These are phyloP conservation scores for Gymnorhina tibicen DNA, from an alignment of 2,113 vertebrate species.

Conservation along the genomic window DNA sequence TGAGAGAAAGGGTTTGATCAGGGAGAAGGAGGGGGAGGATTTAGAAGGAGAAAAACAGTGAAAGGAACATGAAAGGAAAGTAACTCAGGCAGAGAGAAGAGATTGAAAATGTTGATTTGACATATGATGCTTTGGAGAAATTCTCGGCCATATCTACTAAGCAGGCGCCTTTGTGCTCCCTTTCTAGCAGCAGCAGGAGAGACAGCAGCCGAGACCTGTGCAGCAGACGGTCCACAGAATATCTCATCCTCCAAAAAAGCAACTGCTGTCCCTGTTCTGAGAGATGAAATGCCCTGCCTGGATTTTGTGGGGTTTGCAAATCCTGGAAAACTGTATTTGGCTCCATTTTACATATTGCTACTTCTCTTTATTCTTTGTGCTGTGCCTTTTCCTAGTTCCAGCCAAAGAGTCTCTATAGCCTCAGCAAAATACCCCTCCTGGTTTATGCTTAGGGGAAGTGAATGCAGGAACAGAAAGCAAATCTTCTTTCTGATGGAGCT, in stretches of 20 bases:
- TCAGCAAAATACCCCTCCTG: neutral
- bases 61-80: slow-evolving; percentile 7
- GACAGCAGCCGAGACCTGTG: fast-evolving
- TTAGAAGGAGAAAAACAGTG: neutral
- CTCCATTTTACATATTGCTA: neutral
- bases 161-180: neutral
- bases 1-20: neutral
- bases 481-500: neutral
- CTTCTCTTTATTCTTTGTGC: neutral
- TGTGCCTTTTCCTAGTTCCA: neutral
- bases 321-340: neutral
- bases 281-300: neutral
- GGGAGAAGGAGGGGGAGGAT: neutral
- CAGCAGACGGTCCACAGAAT: neutral
- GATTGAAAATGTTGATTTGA: slow-evolving; percentile 42
- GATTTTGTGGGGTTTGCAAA: neutral
- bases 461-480: fast-evolving
- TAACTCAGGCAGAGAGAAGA: neutral
- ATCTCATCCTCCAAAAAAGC: neutral
- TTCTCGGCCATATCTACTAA: neutral
- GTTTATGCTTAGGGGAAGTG: neutral
- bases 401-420: neutral
- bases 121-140: neutral
- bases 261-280: neutral
- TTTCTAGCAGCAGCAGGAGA: neutral